These are phyloP conservation scores for Andrena hattorfiana DNA, from an alignment of 2,888 invertebrate genomes.

Conservation along the genomic window DNA sequence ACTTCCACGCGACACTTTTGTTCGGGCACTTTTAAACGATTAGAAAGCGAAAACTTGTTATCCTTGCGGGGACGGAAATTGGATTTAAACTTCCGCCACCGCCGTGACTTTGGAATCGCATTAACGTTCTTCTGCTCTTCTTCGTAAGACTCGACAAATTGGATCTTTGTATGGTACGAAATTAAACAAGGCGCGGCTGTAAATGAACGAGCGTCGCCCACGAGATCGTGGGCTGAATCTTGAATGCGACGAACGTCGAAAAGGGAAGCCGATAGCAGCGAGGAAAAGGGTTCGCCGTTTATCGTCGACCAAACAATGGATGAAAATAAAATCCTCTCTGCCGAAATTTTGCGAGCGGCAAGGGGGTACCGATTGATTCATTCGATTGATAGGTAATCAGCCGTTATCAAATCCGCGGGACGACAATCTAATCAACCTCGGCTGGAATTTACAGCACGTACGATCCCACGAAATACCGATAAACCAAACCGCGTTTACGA, in stretches of 20 bases:
- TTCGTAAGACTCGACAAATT: not conserved
- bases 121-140: not conserved
- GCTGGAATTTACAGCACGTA: slow-evolving; percentile 57
- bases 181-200: too few species aligned
- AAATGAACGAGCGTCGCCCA: too few species aligned
- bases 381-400: slow-evolving; percentile 62
- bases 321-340: not conserved
- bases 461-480: slow-evolving; percentile 56
- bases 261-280: too few species aligned
- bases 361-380: slow-evolving; percentile 30
- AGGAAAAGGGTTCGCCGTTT: too few species aligned
- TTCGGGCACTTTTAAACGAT: slow-evolving; percentile 42
- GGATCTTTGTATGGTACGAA: not conserved
- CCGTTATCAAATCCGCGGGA: slow-evolving; percentile 57
- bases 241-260: too few species aligned
- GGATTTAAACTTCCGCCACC: slow-evolving; percentile 19
- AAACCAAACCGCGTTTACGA: slow-evolving; percentile 60
- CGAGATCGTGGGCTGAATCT: too few species aligned
- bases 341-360: not conserved
- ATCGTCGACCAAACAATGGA: too few species aligned
- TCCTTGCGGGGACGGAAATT: not conserved
- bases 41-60: slow-evolving; percentile 36
- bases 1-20: slow-evolving; percentile 38
- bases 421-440: slow-evolving; percentile 59
- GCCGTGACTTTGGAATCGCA: not conserved